A percentile compares a stretch with the other conserved stretches of the same genome.
phyloP scores from a whole-genome alignment of 2,113 vertebrate species.

The Nettapus auritus region DNA sequence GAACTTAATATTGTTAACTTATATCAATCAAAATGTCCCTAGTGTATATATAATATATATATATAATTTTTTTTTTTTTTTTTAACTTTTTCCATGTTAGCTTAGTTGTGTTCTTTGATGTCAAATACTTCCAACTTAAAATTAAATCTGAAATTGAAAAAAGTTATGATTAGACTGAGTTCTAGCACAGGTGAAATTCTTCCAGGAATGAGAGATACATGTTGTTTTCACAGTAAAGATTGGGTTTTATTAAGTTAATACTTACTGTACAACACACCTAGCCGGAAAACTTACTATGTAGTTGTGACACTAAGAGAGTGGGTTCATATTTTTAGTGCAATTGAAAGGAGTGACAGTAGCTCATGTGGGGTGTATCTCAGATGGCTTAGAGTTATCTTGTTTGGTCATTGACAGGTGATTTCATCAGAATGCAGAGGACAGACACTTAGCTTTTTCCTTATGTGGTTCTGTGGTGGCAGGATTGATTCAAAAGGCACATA shows the following conservation, averaged over 20 bases:
- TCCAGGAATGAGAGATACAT: neutral
- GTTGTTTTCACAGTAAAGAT: neutral
- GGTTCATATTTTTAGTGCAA: neutral
- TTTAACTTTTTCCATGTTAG: neutral
- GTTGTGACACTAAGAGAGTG: neutral
- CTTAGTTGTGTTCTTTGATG: neutral
- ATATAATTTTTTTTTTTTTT: neutral
- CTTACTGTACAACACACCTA: fast-evolving
- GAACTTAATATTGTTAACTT: neutral
- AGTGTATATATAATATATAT: too few relatives aligned
- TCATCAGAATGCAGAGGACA: neutral
- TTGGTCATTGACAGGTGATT: neutral
- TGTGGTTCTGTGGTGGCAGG: fast-evolving
- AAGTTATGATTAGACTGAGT: neutral
- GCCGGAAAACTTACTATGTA: neutral
- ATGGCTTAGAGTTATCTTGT: fast-evolving
- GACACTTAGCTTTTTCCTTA: neutral
- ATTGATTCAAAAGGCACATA: neutral
- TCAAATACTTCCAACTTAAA: neutral
- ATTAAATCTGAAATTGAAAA: neutral
- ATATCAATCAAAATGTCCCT: neutral
- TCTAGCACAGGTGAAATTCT: neutral
- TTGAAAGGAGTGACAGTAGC: neutral
- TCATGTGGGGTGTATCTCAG: fast-evolving
- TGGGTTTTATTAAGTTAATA: neutral